Percentiles rank a stretch among this genome's conserved stretches.
These are phyloP conservation scores for Eumerus sabulonum DNA, from an alignment of 2,888 invertebrate species.

Conservation along the genomic window DNA sequence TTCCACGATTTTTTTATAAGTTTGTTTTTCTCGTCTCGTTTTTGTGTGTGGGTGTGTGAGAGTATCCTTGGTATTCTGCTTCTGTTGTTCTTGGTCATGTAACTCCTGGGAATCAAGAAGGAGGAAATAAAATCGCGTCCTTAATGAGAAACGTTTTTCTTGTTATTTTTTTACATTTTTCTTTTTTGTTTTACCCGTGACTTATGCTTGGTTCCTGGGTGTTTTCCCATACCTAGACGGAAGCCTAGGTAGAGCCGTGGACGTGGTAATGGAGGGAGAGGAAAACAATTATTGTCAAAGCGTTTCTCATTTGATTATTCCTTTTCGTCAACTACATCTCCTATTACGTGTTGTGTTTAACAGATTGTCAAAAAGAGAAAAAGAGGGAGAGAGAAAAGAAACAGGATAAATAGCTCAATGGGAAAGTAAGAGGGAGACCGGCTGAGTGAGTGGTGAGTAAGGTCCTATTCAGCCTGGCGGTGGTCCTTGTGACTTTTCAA, in stretches of 20 bases:
- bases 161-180: neutral
- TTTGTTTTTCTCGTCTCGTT: too few species aligned
- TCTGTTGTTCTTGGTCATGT: too few species aligned
- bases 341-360: constrained; percentile 44
- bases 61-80: too few species aligned
- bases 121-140: neutral
- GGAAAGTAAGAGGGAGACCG: constrained; percentile 13
- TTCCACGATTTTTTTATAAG: too few species aligned
- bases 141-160: constrained; percentile 4
- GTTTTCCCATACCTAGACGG: too few species aligned
- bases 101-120: too few species aligned
- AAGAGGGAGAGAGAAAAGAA: neutral
- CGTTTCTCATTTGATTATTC: constrained; percentile 31
- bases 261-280: neutral
- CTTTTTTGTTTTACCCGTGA: constrained; percentile 1
- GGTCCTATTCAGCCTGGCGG: neutral
- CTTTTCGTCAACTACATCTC: constrained; percentile 24
- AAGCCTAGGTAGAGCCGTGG: too few species aligned
- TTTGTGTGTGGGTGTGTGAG: too few species aligned
- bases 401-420: constrained; percentile 56
- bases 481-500: constrained; percentile 4
- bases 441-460: neutral
- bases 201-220: too few species aligned
- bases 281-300: constrained; percentile 61
- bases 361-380: constrained; percentile 36